A percentile compares a stretch with the other conserved stretches of the same genome.
Evolutionary conservation across 1,140 invertebrate species (phyloP).

Genomic region (Pantala flavescens): DNA sequence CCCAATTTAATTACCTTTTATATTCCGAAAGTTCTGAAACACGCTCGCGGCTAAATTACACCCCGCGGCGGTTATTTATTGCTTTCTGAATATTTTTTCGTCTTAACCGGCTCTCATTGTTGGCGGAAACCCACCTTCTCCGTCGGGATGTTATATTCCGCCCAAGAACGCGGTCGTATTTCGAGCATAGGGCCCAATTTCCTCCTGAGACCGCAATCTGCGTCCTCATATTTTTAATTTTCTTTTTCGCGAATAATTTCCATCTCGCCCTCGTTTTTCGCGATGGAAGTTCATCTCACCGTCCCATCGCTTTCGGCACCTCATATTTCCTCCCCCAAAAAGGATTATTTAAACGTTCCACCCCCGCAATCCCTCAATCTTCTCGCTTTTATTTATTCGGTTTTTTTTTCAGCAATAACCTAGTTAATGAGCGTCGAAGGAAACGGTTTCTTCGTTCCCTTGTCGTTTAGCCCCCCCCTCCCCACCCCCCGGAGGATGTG

Average conservation of each 20-base stretch:
- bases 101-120: background rate
- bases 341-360: background rate
- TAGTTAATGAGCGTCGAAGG: background rate
- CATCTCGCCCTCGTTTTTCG: conserved; percentile 5
- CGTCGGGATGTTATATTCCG: background rate
- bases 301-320: background rate
- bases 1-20: conserved; percentile 3
- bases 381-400: background rate
- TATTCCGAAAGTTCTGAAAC: background rate
- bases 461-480: background rate
- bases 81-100: background rate
- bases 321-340: background rate
- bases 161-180: background rate
- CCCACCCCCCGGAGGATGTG: background rate
- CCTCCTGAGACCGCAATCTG: background rate
- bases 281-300: conserved; percentile 3
- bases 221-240: background rate
- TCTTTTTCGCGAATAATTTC: conserved; percentile 7
- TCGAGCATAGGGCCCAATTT: background rate
- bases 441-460: background rate
- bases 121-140: background rate
- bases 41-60: background rate
- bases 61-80: background rate
- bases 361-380: background rate
- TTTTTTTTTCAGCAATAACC: background rate